phyloP scores from a whole-genome alignment of 2,113 vertebrate genomes.

The Microcebus tavaratra region DNA sequence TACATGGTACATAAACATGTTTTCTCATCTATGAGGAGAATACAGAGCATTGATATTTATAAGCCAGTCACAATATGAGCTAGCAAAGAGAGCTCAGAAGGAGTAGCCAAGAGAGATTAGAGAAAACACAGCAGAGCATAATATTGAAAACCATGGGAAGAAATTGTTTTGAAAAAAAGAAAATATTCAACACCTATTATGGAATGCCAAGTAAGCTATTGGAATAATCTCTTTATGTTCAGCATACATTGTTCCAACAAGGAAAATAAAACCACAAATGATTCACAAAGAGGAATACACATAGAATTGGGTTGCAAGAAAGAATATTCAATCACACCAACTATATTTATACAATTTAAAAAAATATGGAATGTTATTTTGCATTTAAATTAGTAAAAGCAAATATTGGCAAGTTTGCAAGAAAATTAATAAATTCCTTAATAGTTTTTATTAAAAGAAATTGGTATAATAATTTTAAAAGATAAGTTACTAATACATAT shows the following conservation, averaged over 20 bases:
- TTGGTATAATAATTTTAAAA: neutral
- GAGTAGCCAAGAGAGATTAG: neutral
- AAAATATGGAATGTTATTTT: neutral
- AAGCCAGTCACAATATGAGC: neutral
- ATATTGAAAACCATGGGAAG: neutral
- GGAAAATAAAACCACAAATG: neutral
- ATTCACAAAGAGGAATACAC: neutral
- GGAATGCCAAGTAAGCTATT: neutral
- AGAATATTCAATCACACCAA: neutral
- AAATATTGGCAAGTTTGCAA: neutral
- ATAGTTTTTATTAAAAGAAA: slow-evolving; percentile 33
- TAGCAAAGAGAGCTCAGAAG: neutral
- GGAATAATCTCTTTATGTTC: neutral
- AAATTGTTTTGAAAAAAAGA: neutral
- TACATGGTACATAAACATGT: neutral
- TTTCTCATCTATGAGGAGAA: neutral
- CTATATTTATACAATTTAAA: neutral
- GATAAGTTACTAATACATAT: neutral
- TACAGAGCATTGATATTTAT: neutral
- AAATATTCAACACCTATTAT: neutral
- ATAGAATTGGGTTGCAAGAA: neutral
- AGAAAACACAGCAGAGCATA: neutral
- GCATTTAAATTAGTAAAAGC: slow-evolving; percentile 13
- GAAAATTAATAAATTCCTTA: slow-evolving; percentile 14
- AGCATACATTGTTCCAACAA: neutral